A percentile compares a stretch with the other conserved stretches of the same genome.
Conservation (phyloP, 2,113 vertebrate genomes). For the Phodopus roborovskii region DNA sequence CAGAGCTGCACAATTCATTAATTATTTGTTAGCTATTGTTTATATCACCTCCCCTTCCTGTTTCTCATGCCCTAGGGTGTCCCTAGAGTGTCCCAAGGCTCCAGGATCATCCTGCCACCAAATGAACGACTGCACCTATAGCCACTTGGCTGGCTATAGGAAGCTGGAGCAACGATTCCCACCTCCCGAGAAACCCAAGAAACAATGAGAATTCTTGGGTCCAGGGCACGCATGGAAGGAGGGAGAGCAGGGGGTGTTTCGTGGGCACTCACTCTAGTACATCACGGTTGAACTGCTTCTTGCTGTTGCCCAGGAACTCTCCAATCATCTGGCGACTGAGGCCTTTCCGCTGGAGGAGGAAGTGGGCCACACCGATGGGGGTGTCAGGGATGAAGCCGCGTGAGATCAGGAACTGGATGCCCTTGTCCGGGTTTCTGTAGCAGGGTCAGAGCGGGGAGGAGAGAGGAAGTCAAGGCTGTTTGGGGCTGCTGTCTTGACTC, state of each 20-base stretch:
- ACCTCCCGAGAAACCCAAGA: background rate
- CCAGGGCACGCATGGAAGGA: too few relatives aligned
- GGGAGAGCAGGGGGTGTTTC: rapidly evolving
- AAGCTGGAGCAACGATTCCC: background rate
- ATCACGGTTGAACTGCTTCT: conserved; percentile 98
- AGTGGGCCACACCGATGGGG: conserved; percentile 97
- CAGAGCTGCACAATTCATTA: background rate
- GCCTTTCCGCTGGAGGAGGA: conserved; percentile 97
- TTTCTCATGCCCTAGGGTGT: background rate
- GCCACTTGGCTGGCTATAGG: background rate
- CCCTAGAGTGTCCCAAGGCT: too few relatives aligned
- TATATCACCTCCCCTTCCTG: background rate
- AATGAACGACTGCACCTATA: background rate
- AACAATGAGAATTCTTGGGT: background rate
- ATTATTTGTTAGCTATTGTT: too few relatives aligned
- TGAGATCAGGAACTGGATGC: conserved; percentile 98
- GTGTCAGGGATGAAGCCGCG: conserved; percentile 98
- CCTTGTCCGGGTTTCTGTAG: conserved; percentile 96
- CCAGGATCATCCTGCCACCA: background rate
- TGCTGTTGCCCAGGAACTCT: conserved; percentile 99
- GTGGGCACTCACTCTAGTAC: conserved; percentile 95
- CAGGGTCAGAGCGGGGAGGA: conserved; percentile 51
- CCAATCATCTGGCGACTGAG: conserved; percentile 99
- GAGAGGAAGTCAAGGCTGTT: background rate
- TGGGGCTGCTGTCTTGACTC: background rate